Evolutionary conservation across 2,797 vertebrate genomes (phyloP).

Genomic region (Onychomys torridus): DNA sequence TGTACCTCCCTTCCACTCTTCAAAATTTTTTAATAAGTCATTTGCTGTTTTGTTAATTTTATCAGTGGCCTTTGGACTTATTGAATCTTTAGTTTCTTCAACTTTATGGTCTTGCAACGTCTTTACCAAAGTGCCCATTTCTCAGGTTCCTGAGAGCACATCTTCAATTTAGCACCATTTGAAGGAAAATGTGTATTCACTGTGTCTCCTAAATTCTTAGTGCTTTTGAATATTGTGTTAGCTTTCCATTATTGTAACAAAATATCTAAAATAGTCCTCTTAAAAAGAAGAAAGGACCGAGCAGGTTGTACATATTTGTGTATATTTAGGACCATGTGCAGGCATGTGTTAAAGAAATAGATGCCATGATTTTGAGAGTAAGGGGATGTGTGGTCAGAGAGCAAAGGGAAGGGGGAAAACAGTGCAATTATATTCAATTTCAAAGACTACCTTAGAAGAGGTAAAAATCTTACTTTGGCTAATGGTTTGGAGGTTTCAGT

Average conservation of each 20-base stretch:
- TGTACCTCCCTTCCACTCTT: not conserved
- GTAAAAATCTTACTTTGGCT: not conserved
- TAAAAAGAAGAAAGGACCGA: not conserved
- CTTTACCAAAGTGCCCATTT: not conserved
- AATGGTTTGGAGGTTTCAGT: not conserved
- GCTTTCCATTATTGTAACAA: not conserved
- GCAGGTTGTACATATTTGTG: not conserved
- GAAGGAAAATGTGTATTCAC: not conserved
- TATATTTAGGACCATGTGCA: not conserved
- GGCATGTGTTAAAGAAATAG: not conserved
- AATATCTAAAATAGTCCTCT: not conserved
- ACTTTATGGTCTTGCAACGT: not conserved
- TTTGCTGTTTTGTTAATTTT: not conserved
- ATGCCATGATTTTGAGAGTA: not conserved
- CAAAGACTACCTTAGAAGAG: not conserved
- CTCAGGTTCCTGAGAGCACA: not conserved
- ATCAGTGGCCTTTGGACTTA: not conserved
- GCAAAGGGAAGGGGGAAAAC: not conserved
- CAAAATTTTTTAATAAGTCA: not conserved
- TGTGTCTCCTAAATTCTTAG: not conserved
- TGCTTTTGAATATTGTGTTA: not conserved
- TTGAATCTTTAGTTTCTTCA: not conserved
- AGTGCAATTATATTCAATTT: not conserved
- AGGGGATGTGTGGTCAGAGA: not conserved
- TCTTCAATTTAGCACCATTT: conserved; percentile 39